Base-by-base conservation (phyloP, 1,140 invertebrate species). In the Platorchestia sp. region DNA sequence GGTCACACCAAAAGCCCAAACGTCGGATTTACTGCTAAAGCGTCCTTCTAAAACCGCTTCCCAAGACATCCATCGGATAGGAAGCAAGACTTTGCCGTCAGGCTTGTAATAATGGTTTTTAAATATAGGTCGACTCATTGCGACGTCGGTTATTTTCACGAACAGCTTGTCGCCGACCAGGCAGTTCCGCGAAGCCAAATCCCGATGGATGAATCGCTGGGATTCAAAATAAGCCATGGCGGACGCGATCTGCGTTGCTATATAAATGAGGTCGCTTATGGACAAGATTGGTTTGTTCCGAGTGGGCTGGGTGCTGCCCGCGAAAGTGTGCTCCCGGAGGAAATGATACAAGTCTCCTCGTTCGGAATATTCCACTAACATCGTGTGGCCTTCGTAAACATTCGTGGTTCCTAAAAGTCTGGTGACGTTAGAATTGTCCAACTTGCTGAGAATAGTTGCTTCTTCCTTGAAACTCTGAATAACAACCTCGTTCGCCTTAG, bases 1-100 rank as follows among this genome's bases (percentile, higher is more conserved):
- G 53, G 98, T 98, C 5, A 99, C 98, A 41, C 98, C 98, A 97
- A 99, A 99, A 45, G 98, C 98, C 98, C 98, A 99, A 10, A 99
- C 98, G 97, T 99, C 98, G 96, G 98, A 98, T 97, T 99, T 99
- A 45, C 98, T 98, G 3, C 98, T 98, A 97, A 98, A 98, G 97
- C 98, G 98, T 45, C 98, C 98, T 98, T 98, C 96, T 22, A 97
- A 95, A 96, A 96, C 96, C 36, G 96, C 96, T 95, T 96, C 96
- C 96, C 96, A 96, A 5, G 96, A 96, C 96, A 96, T 96, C 96
- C 96, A 96, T 45, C 96, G 96, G 95, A 96, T 96, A 41, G 96
- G 96, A 45, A 96, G 75, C 42, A 96, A 51, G 95, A 98, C 98
- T 45, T 98, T 98, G 0, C 98, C 98, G 96, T 98, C 98, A 10